These are phyloP conservation scores for Eupithecia dodoneata DNA, from an alignment of 2,888 invertebrate species.

Conservation along the genomic window DNA sequence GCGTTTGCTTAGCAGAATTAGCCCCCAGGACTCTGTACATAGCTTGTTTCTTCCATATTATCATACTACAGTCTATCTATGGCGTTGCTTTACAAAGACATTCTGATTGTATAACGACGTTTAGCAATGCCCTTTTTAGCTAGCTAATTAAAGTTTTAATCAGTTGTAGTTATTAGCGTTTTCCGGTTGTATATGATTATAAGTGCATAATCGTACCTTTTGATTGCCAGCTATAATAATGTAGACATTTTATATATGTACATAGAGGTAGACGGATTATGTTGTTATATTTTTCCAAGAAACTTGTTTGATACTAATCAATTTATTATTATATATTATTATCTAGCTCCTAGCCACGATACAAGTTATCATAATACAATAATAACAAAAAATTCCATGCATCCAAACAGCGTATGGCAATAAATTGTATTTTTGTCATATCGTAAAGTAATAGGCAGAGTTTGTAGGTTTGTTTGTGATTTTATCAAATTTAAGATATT, in stretches of 20 bases:
- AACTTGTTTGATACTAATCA: constrained; percentile 5
- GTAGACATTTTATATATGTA: background rate
- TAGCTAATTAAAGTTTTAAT: background rate
- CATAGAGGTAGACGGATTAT: background rate
- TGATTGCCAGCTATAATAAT: background rate
- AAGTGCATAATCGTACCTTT: background rate
- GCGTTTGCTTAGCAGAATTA: no score
- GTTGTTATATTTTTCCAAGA: constrained; percentile 1
- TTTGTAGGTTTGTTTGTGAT: background rate
- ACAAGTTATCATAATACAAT: background rate
- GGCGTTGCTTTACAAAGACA: background rate
- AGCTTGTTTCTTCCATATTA: background rate
- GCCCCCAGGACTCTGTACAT: no score
- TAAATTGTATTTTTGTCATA: background rate
- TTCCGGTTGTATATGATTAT: background rate
- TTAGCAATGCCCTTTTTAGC: background rate
- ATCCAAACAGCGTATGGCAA: background rate
- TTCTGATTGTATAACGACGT: background rate
- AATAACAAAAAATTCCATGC: background rate
- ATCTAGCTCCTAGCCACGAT: background rate
- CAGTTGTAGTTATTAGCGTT: background rate
- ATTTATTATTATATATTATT: constrained; percentile 6
- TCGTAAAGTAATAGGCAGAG: background rate
- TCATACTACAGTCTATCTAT: background rate
- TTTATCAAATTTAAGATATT: background rate